These are phyloP conservation scores for Biston stratarius DNA, from an alignment of 2,888 invertebrate species.

Conservation along the genomic window DNA sequence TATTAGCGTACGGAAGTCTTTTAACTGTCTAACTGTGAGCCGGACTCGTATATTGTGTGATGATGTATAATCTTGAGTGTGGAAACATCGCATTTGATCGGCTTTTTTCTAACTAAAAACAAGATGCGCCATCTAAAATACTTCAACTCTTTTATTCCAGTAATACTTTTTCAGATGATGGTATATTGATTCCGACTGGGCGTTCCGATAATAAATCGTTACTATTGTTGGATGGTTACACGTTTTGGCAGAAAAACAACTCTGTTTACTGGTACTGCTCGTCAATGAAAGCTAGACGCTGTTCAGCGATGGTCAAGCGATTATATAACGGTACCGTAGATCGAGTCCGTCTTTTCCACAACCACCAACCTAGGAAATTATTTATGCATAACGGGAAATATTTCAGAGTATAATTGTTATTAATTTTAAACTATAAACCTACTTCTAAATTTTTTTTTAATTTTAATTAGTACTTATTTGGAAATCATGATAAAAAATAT, in stretches of 20 bases:
- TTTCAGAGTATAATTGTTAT: constrained; percentile 35
- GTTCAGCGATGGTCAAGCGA: constrained; percentile 49
- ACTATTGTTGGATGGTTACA: constrained; percentile 58
- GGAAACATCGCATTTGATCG: too few species aligned
- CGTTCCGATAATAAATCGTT: constrained; percentile 54
- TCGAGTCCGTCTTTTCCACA: constrained; percentile 43
- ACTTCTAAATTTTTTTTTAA: too few species aligned
- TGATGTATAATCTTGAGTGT: too few species aligned
- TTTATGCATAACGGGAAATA: constrained; percentile 43
- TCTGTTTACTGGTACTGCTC: constrained; percentile 58
- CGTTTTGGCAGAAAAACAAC: constrained; percentile 61
- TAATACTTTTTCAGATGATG: constrained; percentile 23
- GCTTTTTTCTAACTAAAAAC: too few species aligned
- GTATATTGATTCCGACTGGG: constrained; percentile 53
- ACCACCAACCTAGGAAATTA: constrained; percentile 51
- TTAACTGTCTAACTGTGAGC: too few species aligned
- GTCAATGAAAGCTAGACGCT: constrained; percentile 45
- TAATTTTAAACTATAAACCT: too few species aligned
- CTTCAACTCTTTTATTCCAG: not conserved
- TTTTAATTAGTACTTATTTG: too few species aligned
- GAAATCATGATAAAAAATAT: too few species aligned
- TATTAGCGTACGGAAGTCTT: too few species aligned
- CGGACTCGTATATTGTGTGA: too few species aligned
- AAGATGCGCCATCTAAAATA: too few species aligned
- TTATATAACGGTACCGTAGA: constrained; percentile 29